Evolutionary conservation across 2,113 vertebrate species (phyloP).

Genomic region (Maccullochella peelii): DNA sequence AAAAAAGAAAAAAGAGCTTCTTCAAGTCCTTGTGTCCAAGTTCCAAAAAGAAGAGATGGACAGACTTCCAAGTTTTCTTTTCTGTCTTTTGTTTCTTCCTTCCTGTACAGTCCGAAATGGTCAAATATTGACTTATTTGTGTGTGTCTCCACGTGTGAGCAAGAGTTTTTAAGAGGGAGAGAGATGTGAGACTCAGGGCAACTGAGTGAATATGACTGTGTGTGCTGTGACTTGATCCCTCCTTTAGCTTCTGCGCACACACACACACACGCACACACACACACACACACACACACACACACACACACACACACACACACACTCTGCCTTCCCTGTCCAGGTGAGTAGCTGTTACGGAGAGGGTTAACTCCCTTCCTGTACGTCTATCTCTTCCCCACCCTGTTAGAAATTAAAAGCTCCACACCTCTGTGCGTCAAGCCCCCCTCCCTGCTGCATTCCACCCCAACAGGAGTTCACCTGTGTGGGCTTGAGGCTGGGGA

Average conservation of each 20-base stretch:
- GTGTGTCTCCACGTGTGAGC: conserved; percentile 2
- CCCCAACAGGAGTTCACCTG: conserved; percentile 77
- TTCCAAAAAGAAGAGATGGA: conserved; percentile 6
- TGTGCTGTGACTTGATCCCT: conserved; percentile 76
- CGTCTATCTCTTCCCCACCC: conserved; percentile 57
- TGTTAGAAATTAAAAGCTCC: conserved; percentile 53
- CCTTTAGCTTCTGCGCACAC: conserved; percentile 58
- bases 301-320: conserved; percentile 28
- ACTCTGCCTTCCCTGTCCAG: conserved; percentile 56
- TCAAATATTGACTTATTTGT: conserved; percentile 71
- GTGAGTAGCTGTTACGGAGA: conserved; percentile 64
- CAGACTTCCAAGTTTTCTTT: conserved; percentile 2
- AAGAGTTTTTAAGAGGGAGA: conserved; percentile 37
- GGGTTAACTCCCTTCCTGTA: conserved; percentile 74
- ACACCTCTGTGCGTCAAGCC: conserved; percentile 70
- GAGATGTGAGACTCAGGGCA: conserved; percentile 55
- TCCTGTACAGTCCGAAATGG: conserved; percentile 36
- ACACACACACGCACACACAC: conserved; percentile 18
- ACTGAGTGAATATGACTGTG: conserved; percentile 60
- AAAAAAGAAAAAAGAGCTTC: background rate
- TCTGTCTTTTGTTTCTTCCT: conserved; percentile 32
- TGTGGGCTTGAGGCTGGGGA: conserved; percentile 76
- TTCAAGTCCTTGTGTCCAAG: conserved; percentile 38
- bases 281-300: conserved; percentile 21
- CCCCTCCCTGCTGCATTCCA: conserved; percentile 72